Base-by-base conservation (phyloP, 1,140 invertebrate species). In the Ceratitis capitata region DNA sequence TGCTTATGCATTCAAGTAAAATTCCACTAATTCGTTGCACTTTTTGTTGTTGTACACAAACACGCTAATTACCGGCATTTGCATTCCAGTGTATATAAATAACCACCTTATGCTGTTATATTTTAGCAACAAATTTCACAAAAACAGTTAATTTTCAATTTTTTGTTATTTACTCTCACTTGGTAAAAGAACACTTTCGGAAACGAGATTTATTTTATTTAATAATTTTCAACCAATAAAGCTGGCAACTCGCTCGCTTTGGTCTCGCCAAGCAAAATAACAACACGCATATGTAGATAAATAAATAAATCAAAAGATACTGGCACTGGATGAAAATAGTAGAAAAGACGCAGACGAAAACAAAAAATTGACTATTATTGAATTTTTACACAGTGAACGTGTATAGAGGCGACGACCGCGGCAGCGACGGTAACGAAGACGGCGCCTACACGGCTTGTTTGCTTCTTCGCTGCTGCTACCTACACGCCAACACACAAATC, bases 301-400 rank as follows among this genome's bases (percentile, higher is more conserved):
- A 32, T 14, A 16, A 29, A 19, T 14, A 26, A 29, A 61, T 32
- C 4, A 32, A 69, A 69, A 35, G 61, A 35, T 39, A 45, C 69
- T 74, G 39, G 69, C 39, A 45, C 29, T 29, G 58, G 2, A 64
- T 32, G 29, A 78, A 78, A 78, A 78, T 45, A 16, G 61, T 69
- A 69, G 29, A 69, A 32, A 69, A 69, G 61, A 14, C 61, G n/a
- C 61, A 69, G 61, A 69, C 61, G 61, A 32, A 69, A 69, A 69
- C 26, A 69, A 56, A 56, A 64, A 14, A 42, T 42, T 78, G n/a
- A 78, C 69, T 78, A 45, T 78, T 78, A 78, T 78, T 78, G 39
- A 78, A 78, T 78, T 78, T 78, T 78, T 78, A 78, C 16, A 26
- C 69, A 45, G n/a, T 78, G 69, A n/a, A n/a, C n/a, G n/a, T n/a